A percentile compares a stretch with the other conserved stretches of the same genome.
Conservation (phyloP, 2,797 vertebrate genomes). For the Mormyrus proboscirostris region DNA sequence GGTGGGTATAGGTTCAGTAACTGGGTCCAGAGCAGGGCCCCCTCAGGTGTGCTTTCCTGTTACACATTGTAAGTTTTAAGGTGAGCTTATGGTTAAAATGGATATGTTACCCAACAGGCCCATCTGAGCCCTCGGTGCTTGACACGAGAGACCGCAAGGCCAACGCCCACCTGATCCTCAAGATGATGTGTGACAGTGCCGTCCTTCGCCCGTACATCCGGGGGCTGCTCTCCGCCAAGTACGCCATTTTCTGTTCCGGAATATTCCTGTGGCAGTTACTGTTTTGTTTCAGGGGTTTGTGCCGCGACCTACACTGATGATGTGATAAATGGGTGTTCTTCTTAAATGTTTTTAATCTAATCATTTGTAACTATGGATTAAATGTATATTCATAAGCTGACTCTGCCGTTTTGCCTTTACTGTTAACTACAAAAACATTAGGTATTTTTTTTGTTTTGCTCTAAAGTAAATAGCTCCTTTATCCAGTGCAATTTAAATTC, state of each 20-base stretch:
- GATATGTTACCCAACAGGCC: slow-evolving; percentile 67
- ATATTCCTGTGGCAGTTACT: neutral
- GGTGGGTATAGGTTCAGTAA: slow-evolving; percentile 56
- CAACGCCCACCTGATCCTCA: slow-evolving; percentile 94
- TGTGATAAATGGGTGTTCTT: neutral
- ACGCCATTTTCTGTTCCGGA: slow-evolving; percentile 36
- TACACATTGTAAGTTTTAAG: neutral
- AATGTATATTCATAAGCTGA: neutral
- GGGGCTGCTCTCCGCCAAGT: slow-evolving; percentile 95
- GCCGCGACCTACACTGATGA: neutral
- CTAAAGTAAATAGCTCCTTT: neutral
- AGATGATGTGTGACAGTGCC: slow-evolving; percentile 90
- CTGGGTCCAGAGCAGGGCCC: neutral
- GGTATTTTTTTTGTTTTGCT: neutral
- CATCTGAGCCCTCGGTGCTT: slow-evolving; percentile 83
- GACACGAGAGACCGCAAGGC: slow-evolving; percentile 97
- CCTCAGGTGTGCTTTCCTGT: neutral
- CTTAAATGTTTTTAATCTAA: neutral
- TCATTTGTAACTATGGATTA: neutral
- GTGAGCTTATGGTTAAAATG: neutral
- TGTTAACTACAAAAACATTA: neutral
- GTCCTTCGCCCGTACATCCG: slow-evolving; percentile 88
- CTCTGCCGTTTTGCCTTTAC: neutral
- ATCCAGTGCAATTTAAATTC: neutral
- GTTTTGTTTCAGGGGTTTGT: neutral